A percentile compares a stretch with the other conserved stretches of the same genome.
phyloP scores from a whole-genome alignment of 2,888 invertebrate species.

The Mantis religiosa region DNA sequence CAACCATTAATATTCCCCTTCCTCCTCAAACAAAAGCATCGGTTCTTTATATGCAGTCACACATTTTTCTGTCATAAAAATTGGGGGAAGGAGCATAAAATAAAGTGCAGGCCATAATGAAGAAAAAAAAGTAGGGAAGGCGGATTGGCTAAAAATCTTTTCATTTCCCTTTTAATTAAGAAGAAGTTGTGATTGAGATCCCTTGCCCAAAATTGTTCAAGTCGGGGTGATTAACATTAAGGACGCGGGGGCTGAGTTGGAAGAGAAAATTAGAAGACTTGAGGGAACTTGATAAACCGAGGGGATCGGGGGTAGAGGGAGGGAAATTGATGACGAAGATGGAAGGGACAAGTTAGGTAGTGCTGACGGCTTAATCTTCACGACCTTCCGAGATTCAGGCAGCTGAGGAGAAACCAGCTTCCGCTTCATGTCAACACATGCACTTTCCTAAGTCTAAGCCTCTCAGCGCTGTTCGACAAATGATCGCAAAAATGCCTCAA shows the following conservation, averaged over 20 bases:
- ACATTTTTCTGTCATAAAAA: neutral
- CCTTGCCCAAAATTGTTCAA: constrained; percentile 15
- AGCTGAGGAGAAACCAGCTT: neutral
- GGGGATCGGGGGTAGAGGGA: neutral
- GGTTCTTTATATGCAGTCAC: neutral
- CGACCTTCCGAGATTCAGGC: neutral
- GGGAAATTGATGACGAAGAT: neutral
- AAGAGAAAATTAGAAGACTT: constrained; percentile 3
- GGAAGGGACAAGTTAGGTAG: neutral
- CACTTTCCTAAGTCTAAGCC: neutral
- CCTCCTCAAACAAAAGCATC: neutral
- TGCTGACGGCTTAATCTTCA: neutral
- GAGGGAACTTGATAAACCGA: neutral
- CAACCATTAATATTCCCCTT: neutral
- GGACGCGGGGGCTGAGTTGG: neutral
- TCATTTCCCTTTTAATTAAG: constrained; percentile 26
- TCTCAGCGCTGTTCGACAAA: neutral
- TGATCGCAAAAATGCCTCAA: no score
- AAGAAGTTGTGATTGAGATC: constrained; percentile 26
- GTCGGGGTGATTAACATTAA: constrained; percentile 22
- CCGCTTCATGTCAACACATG: neutral
- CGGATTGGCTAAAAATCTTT: constrained; percentile 2
- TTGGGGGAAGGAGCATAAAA: neutral
- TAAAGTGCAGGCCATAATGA: neutral
- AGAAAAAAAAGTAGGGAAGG: neutral